Evolutionary conservation across 2,113 vertebrate species (phyloP), one percentile per base, ranked within the genome.

Genomic region (Periophthalmus modestus): DNA sequence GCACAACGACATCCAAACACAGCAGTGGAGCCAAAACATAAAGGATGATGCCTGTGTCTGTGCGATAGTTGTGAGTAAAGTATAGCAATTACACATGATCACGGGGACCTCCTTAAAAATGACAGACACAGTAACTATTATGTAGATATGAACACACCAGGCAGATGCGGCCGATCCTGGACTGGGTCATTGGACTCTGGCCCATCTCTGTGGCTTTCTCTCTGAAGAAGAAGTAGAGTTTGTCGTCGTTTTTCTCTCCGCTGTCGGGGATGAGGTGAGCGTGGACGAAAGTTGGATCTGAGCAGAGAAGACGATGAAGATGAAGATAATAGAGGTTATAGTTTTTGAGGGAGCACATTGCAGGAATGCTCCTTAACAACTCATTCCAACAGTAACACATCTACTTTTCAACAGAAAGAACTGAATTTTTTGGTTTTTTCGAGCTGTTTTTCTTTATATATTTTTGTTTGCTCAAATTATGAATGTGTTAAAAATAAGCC

Each of bases 191-290:
- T 0, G 97, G 97, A 90, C 94, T 98, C 90, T 98, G 95, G 0
- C 96, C 95, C 33, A 96, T 94, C 86, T 99, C 97, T 0, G 96
- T 94, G 0, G 96, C 95, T 86, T 98, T 98, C 93, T 99, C 98
- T 1, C 98, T 96, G 90, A 99, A 99, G 93, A 99, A 99, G 88
- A 99, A 99, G 90, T 99, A 99, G n/a, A 99, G 95, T 77, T 99
- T 99, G 93, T 99, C 96, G 0, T 99, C 98, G 0, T 99, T 99
- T 85, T 95, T 96, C 87, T 99, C 97, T 0, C 95, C 95, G 0
- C 98, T 99, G 92, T 99, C 98, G 0, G 98, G 98, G 83, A 99
- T 98, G 83, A 99, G 96, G 92, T 98, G 97, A 1, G 96, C 95
- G 0, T 95, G 96, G 85, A 99, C 90, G 0, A 99, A 99, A 0